Evolutionary conservation across 2,888 invertebrate species (phyloP), one percentile per base, ranked within the genome.

Genomic region (Sesamia inferens): DNA sequence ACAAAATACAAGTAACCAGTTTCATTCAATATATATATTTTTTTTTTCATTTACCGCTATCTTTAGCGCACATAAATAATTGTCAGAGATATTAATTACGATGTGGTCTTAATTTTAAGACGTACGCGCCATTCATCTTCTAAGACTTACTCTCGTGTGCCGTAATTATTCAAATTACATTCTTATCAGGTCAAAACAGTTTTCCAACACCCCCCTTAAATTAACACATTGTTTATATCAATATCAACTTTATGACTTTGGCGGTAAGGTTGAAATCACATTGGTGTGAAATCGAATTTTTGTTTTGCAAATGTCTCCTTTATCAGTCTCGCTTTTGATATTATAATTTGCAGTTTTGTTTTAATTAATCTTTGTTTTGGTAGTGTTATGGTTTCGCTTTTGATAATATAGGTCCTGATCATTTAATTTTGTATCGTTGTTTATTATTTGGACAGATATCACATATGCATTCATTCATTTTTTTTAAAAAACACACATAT

Each of bases 161-260:
- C 80, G 91, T 94, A 95, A 95, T 95, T 95, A 95, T 95, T 95
- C 94, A 95, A 95, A 95, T 95, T 92, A 88, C 86, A 81, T 88
- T 85, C 93, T 95, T 95, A 95, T 95, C 95, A 90, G 91, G 84
- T 89, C 86, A 90, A 78, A 90, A 89, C 95, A 95, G 95, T 94
- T 94, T 93, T 92, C 92, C 88, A 85, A 88, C 90, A 86, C 88
- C 92, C 92, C 87, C 89, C 81, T 71, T 69, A 75, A 79, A 77
- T 78, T 42, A 76, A 69, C 82, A 78, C 70, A 55, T 63, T 39
- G 62, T 72, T 77, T 68, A 61, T 51, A 24, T 58, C 48, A 85
- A 71, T 80, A 66, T 84, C 65, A 81, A 74, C 82, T 81, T 86
- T 90, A 88, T 85, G 39, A 5, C 0, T 0, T 0, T 2, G 0